A percentile compares a stretch with the other conserved stretches of the same genome.
Conservation (phyloP, 2,888 invertebrate genomes). For the Amitus sp. region DNA sequence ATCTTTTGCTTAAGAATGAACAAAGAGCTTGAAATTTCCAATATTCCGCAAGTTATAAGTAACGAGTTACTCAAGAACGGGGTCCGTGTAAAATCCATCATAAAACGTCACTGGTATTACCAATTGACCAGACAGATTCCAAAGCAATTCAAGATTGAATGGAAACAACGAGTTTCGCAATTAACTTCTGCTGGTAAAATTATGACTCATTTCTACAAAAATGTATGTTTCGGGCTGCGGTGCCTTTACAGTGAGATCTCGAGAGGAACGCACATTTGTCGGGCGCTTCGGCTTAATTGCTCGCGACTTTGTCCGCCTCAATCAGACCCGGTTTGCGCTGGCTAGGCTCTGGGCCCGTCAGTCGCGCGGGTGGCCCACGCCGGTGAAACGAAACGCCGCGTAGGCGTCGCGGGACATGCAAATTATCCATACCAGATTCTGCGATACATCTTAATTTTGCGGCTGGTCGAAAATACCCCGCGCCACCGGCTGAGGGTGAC, state of each 20-base stretch:
- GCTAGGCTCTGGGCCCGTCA: conserved; percentile 38
- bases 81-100: conserved; percentile 52
- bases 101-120: conserved; percentile 46
- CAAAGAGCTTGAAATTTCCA: conserved; percentile 26
- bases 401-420: conserved; percentile 63
- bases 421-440: conserved; percentile 63
- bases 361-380: conserved; percentile 49
- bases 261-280: conserved; percentile 9
- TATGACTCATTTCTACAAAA: background rate
- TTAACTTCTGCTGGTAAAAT: background rate
- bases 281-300: conserved; percentile 21
- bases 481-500: too few species aligned
- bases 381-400: conserved; percentile 51
- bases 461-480: conserved; percentile 49
- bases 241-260: background rate
- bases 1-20: too few species aligned
- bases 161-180: conserved; percentile 11
- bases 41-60: too few species aligned
- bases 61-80: too few species aligned
- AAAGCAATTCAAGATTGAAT: conserved; percentile 18
- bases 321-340: conserved; percentile 22
- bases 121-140: conserved; percentile 44
- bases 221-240: too few species aligned
- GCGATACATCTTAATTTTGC: conserved; percentile 64
- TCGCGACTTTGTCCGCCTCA: conserved; percentile 16